Percentiles rank a stretch among this genome's conserved stretches.
Conservation (phyloP, 2,888 invertebrate genomes). For the Tipula vernalis region DNA sequence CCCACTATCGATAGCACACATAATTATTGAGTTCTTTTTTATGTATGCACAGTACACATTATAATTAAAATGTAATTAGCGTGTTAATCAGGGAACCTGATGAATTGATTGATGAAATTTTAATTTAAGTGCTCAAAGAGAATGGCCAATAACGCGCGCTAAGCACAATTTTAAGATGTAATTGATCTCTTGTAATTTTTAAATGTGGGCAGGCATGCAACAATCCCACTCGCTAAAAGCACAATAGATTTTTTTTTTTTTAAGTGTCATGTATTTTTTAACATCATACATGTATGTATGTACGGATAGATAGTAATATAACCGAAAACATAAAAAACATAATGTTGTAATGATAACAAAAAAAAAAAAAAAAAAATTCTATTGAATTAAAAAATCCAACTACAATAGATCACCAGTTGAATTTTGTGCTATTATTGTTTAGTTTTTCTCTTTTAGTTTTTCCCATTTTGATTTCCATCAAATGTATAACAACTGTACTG, state of each 20-base stretch:
- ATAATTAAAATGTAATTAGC: neutral
- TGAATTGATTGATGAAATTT: neutral
- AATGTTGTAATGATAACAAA: neutral
- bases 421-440: conserved; percentile 6
- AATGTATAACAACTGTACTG: neutral
- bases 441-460: neutral
- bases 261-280: neutral
- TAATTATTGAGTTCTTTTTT: neutral
- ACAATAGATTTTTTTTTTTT: neutral
- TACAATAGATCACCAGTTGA: neutral
- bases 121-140: neutral
- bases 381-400: neutral
- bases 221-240: neutral
- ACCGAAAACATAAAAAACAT: neutral
- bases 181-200: neutral
- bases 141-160: neutral
- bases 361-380: neutral
- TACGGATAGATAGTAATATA: neutral
- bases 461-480: neutral
- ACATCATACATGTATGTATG: neutral
- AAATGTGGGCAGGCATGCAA: neutral
- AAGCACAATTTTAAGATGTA: neutral
- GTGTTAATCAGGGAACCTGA: neutral
- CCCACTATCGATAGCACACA: neutral
- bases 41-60: neutral